phyloP scores from a whole-genome alignment of 1,140 invertebrate genomes.

The Schlechtendalia chinensis region DNA sequence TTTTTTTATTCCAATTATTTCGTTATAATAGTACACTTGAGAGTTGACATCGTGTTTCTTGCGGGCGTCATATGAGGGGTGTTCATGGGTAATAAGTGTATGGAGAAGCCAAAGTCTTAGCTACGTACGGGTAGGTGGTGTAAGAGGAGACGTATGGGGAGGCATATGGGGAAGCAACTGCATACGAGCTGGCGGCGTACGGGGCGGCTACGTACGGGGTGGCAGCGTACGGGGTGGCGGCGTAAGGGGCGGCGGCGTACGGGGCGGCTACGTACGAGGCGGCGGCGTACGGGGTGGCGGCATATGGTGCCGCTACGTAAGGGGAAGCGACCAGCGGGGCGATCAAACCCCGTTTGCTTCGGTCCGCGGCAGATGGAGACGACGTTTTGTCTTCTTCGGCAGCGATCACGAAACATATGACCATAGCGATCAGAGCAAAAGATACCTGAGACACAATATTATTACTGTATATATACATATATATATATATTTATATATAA shows the following conservation, averaged over 20 bases:
- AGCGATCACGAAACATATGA: constrained; percentile 8
- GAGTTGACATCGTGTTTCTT: not conserved
- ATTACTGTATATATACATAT: not conserved
- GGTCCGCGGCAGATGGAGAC: not conserved
- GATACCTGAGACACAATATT: constrained; percentile 8
- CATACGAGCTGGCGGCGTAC: constrained; percentile 11
- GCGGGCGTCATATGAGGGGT: not conserved
- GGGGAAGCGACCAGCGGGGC: not conserved
- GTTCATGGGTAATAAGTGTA: constrained; percentile 39
- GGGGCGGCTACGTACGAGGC: constrained; percentile 1
- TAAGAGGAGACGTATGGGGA: constrained; percentile 36
- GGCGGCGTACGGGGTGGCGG: not conserved
- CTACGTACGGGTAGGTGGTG: constrained; percentile 33
- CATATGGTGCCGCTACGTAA: not conserved
- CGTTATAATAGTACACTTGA: not conserved
- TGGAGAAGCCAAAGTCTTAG: constrained; percentile 31
- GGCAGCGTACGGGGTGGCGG: not conserved
- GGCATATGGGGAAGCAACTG: constrained; percentile 9
- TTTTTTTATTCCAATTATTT: not conserved
- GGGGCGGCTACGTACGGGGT: constrained; percentile 19
- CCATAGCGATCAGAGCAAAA: constrained; percentile 22
- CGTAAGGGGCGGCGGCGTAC: constrained; percentile 11
- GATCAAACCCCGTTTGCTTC: constrained; percentile 9
- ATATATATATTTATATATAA: too few relatives aligned
- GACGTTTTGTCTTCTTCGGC: constrained; percentile 13